Evolutionary conservation across 2,888 invertebrate species (phyloP), one percentile per base, ranked within the genome.

Genomic region (Dasysyrphus tricinctus): DNA sequence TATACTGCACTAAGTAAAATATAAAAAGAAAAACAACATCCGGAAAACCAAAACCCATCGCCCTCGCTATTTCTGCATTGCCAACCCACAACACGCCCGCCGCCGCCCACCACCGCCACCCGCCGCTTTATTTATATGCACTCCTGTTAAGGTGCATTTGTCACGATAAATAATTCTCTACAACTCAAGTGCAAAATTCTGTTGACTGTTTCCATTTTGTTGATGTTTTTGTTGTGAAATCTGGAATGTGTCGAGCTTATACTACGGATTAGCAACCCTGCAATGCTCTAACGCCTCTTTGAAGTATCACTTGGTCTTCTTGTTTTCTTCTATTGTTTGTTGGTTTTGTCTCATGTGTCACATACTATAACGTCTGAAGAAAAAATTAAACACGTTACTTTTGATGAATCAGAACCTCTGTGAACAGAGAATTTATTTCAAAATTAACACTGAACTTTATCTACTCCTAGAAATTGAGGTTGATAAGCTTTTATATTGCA

Each of bases 131-230:
- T 54, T 54, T 54, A 54, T 54, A 54, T 54, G 54, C 54, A 54
- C 8, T 54, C n/a, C 14, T 54, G 54, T 54, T 54, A 54, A 54
- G 54, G 32, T 54, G 54, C 54, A 54, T 54, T 54, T 54, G 81
- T 74, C 78, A 82, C 59, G 78, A 86, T 86, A 86, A 86, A 86
- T 82, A 86, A 86, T 86, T 86, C 86, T 59, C 57, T 54, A 70
- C 78, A 78, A 72, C 72, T 86, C 74, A 78, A 85, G 85, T 81
- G 86, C 86, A 82, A 82, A 65, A 82, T 75, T 82, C 82, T 86
- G 86, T 86, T 78, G 78, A 82, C 70, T 86, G 74, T 69, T 69
- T 69, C 29, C 54, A 24, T 37, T 34, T 81, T 85, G 73, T 67
- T 44, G 56, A n/a, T 56, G 51, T 72, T 47, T 16, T 67, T 32